These are phyloP conservation scores for Agrypnus murinus DNA, from an alignment of 2,888 invertebrate species.

Conservation along the genomic window DNA sequence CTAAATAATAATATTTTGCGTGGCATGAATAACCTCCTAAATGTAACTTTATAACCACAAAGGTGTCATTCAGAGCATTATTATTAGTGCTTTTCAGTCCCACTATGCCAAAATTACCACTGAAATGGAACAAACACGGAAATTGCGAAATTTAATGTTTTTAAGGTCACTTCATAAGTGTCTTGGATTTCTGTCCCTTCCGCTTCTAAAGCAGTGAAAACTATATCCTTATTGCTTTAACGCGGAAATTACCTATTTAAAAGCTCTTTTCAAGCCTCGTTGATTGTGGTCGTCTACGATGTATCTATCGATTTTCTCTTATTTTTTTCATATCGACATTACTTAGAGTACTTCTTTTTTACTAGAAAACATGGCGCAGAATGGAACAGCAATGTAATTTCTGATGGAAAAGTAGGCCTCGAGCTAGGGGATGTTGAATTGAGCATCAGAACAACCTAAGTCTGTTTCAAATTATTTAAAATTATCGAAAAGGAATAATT, in stretches of 20 bases:
- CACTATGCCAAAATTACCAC: conserved; percentile 12
- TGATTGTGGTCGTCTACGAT: conserved; percentile 16
- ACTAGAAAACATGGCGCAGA: too few species aligned
- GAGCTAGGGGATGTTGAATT: too few species aligned
- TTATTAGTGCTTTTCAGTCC: conserved; percentile 18
- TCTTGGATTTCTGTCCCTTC: conserved; percentile 28
- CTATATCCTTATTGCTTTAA: conserved; percentile 26
- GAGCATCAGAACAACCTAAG: too few species aligned
- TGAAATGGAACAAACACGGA: conserved; percentile 21
- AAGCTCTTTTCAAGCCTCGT: conserved; percentile 22
- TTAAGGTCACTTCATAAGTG: conserved; percentile 24
- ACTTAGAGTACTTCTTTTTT: too few species aligned
- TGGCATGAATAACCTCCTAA: too few species aligned
- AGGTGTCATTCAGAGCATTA: not conserved
- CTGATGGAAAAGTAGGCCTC: too few species aligned
- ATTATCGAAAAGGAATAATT: too few species aligned
- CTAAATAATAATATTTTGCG: too few species aligned
- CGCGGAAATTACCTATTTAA: conserved; percentile 30
- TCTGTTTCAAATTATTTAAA: too few species aligned
- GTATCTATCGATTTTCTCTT: not conserved
- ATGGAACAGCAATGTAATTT: too few species aligned
- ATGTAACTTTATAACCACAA: not conserved
- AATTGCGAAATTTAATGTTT: conserved; percentile 33
- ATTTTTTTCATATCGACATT: too few species aligned
- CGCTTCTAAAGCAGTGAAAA: conserved; percentile 24